Conservation (phyloP, 1,140 invertebrate genomes). For the Anastrepha obliqua region DNA sequence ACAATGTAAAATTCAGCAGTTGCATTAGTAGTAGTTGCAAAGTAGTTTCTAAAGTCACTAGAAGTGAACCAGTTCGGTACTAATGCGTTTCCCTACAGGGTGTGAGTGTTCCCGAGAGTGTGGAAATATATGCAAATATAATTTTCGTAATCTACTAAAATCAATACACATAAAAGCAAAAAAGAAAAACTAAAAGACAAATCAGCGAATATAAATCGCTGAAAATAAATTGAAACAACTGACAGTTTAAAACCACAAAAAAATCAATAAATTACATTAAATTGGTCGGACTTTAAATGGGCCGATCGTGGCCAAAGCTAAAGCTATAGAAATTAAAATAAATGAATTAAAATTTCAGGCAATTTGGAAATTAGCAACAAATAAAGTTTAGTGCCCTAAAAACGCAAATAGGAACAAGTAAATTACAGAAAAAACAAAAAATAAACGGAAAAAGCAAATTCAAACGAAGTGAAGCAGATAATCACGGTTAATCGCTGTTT, state of each 20-base stretch:
- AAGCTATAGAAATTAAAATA: background rate
- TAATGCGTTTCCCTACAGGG: no score
- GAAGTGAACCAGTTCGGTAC: no score
- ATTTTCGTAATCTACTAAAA: slow-evolving; percentile 11
- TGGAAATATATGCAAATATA: background rate
- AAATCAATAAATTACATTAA: slow-evolving; percentile 37
- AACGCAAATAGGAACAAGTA: background rate
- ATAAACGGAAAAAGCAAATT: background rate
- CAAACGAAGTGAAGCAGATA: background rate
- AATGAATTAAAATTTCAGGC: background rate
- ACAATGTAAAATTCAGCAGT: no score
- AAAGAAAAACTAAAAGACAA: background rate
- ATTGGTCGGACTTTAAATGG: slow-evolving; percentile 2
- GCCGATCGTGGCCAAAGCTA: background rate
- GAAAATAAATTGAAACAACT: background rate
- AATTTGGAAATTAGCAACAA: background rate
- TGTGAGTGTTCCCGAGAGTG: no score
- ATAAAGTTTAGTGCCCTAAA: background rate
- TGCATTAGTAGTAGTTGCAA: no score
- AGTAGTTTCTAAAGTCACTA: no score
- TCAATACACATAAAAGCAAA: background rate
- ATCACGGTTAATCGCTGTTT: background rate
- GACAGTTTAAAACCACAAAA: background rate
- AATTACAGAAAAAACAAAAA: background rate
- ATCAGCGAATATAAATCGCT: background rate